Conservation (phyloP, 2,797 vertebrate genomes). For the Poecilia gillii region DNA sequence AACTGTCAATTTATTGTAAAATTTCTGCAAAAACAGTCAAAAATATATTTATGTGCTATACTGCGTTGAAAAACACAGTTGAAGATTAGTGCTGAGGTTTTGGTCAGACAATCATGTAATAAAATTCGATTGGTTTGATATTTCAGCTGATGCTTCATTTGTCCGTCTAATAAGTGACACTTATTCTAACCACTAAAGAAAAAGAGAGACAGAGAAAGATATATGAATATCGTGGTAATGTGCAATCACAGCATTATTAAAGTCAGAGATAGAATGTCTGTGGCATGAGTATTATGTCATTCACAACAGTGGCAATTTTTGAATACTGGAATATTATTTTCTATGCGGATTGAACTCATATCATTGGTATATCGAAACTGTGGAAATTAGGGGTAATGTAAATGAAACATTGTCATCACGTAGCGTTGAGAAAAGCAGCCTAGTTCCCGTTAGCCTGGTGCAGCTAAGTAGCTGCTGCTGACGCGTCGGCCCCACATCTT, state of each 20-base stretch:
- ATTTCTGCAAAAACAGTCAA: no score
- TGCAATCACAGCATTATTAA: neutral
- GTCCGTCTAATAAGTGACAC: neutral
- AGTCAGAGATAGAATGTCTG: neutral
- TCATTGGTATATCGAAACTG: neutral
- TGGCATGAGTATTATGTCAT: neutral
- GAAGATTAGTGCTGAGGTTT: neutral
- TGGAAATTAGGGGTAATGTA: neutral
- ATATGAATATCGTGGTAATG: neutral
- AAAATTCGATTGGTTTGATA: neutral
- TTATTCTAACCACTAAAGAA: neutral
- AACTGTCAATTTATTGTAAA: no score
- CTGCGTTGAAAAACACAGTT: neutral
- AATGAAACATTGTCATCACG: neutral
- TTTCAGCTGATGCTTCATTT: neutral
- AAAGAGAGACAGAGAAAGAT: neutral
- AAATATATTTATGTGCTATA: neutral
- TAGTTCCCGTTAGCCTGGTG: neutral
- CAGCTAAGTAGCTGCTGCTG: neutral
- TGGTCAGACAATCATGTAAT: neutral
- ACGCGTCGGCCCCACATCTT: neutral
- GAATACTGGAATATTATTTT: neutral
- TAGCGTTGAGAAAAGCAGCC: neutral
- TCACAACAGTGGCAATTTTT: neutral
- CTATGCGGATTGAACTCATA: neutral